phyloP scores from a whole-genome alignment of 2,113 vertebrate species.

The Lathamus discolor region DNA sequence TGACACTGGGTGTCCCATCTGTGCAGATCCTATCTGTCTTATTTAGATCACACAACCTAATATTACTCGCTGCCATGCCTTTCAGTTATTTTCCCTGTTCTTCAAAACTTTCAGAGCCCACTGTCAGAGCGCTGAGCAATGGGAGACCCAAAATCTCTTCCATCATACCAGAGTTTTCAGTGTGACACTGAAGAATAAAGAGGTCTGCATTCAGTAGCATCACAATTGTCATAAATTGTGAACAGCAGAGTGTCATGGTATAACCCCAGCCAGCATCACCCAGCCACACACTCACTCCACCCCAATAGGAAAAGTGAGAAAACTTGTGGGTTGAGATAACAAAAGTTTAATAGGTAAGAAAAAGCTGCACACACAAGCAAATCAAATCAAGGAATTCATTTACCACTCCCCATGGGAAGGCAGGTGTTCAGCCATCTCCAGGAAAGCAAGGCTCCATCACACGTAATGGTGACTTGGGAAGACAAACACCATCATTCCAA shows the following conservation, averaged over 20 bases:
- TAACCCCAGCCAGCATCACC: background rate
- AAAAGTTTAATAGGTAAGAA: background rate
- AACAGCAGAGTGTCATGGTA: background rate
- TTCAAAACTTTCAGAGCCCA: background rate
- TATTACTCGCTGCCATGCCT: background rate
- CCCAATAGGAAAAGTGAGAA: background rate
- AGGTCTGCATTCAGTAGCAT: background rate
- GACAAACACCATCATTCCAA: background rate
- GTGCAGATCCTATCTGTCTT: slow-evolving; percentile 6
- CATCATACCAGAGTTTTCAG: background rate
- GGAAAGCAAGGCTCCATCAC: background rate
- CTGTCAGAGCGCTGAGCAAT: fast-evolving
- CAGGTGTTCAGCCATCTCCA: background rate
- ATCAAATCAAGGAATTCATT: background rate
- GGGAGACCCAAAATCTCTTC: background rate
- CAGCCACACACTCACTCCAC: background rate
- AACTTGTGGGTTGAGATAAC: background rate
- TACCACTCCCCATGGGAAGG: background rate
- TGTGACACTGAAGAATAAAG: background rate
- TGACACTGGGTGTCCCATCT: background rate
- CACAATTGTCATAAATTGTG: background rate
- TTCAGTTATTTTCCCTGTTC: background rate
- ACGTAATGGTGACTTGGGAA: background rate
- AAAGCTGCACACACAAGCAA: background rate
- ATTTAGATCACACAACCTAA: background rate